A percentile compares a stretch with the other conserved stretches of the same genome.
These are phyloP conservation scores for Listrodromus nycthemerus DNA, from an alignment of 2,888 invertebrate genomes.

Conservation along the genomic window DNA sequence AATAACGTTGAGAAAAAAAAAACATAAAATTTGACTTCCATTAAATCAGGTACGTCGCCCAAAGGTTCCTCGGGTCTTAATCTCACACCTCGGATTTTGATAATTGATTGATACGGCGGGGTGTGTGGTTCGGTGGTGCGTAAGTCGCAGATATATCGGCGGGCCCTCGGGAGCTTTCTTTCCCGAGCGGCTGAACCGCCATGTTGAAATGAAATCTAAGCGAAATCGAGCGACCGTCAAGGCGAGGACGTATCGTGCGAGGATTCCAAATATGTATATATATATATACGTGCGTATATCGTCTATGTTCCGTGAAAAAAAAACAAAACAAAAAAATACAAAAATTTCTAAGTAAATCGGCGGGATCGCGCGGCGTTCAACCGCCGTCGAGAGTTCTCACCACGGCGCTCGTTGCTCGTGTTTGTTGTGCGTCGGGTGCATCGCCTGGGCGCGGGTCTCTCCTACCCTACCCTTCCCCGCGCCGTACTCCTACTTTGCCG, in stretches of 20 bases:
- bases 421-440: conserved; percentile 79
- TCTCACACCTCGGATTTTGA: neutral
- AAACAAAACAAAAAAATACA: neutral
- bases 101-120: conserved; percentile 32
- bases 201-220: conserved; percentile 84
- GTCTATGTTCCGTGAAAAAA: neutral
- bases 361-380: conserved; percentile 66
- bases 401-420: conserved; percentile 70
- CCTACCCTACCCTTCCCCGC: conserved; percentile 59
- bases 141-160: conserved; percentile 72
- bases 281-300: neutral
- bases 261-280: conserved; percentile 46
- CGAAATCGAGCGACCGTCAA: conserved; percentile 78
- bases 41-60: conserved; percentile 80
- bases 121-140: conserved; percentile 64
- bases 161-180: conserved; percentile 83
- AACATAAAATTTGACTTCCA: conserved; percentile 78
- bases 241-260: conserved; percentile 70
- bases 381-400: conserved; percentile 29
- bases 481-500: conserved; percentile 65
- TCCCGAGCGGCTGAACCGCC: conserved; percentile 84
- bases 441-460: conserved; percentile 76
- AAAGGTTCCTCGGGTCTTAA: conserved; percentile 7
- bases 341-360: conserved; percentile 46
- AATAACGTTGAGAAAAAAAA: conserved; percentile 1